Base-by-base conservation (phyloP, 2,797 vertebrate species). In the Tachyglossus aculeatus region DNA sequence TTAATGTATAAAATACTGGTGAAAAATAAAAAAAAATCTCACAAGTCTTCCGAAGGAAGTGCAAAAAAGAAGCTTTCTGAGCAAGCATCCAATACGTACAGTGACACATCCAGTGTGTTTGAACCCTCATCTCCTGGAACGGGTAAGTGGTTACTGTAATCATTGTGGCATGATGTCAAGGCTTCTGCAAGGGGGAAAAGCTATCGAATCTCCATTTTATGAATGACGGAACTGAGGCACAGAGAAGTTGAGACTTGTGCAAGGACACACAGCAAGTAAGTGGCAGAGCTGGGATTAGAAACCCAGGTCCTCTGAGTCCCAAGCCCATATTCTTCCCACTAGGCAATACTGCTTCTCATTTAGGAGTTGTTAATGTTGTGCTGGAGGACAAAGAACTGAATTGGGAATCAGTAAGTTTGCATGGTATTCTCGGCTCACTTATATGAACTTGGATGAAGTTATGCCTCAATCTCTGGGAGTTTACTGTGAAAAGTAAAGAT, bases 21-120 rank as follows among this genome's bases (percentile, higher is more conserved):
- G 80, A 99, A 99, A 86, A 99, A 99, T 90, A 99, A 99, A 85
- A 99, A 99, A 91, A 98, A 97, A 64, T 96, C 96, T 0, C 95
- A 95, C 67, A 99, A 99, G 68, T 92, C 96, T 0, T 88, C 92
- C 0, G 92, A 95, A 6, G 96, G 96, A 22, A 95, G 95, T 64
- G 90, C 91, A 21, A 98, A 98, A 88, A 99, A 99, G 92, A 98
- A 98, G 25, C 94, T 99, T 14, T 93, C 95, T 0, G 97, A 99
- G 85, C 97, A 99, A 83, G 96, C 94, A 25, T 98, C 96, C 47
- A 98, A 96, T 89, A 95, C 96, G 0, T 97, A 80, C 92, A 99
- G 98, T 1, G 98, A 99, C 62, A 94, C 96, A 0, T 98, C 97
- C 77, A 97, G 96, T 1, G 83, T 96, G 61, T 99, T 96, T 29